These are phyloP conservation scores for Ichneumon xanthorius DNA, from an alignment of 2,888 invertebrate genomes.

Conservation along the genomic window DNA sequence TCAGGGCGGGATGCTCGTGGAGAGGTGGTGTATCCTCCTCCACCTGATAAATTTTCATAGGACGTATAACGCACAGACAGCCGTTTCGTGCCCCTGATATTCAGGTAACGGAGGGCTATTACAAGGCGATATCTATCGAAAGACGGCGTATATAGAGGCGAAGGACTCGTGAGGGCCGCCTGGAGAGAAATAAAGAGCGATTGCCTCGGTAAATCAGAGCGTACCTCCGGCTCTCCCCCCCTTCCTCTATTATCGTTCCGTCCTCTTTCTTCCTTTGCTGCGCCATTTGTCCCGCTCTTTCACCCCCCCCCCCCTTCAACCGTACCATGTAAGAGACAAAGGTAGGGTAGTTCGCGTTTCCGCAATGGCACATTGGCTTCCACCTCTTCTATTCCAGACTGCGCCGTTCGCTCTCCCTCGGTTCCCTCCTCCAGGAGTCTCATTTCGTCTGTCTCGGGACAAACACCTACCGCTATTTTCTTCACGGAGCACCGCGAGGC, in stretches of 20 bases:
- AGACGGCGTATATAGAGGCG: conserved; percentile 73
- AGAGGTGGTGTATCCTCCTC: conserved; percentile 40
- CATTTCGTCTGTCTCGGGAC: conserved; percentile 61
- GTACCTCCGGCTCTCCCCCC: conserved; percentile 69
- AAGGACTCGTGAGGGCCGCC: conserved; percentile 82
- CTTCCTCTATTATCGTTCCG: conserved; percentile 61
- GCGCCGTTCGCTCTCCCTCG: conserved; percentile 10
- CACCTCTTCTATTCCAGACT: conserved; percentile 4
- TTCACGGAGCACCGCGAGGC: conserved; percentile 17
- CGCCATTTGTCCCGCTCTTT: conserved; percentile 66
- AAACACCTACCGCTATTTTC: conserved; percentile 54
- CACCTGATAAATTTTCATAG: conserved; percentile 76
- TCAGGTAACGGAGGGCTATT: conserved; percentile 85
- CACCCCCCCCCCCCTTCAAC: conserved; percentile 9
- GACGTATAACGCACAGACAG: conserved; percentile 25
- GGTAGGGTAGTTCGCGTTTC: conserved; percentile 67
- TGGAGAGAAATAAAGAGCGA: conserved; percentile 85
- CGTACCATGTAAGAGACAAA: conserved; percentile 37
- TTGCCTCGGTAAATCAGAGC: conserved; percentile 84
- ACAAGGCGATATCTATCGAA: conserved; percentile 85
- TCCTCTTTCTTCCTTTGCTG: conserved; percentile 65
- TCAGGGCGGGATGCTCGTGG: conserved; percentile 5
- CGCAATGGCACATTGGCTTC: conserved; percentile 62
- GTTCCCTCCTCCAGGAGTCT: conserved; percentile 4
- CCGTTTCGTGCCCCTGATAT: conserved; percentile 72